Evolutionary conservation across 53 echinoderm and acorn worm genomes (phyloP), one percentile per base, ranked within the genome.

Genomic region (Arbacia lixula): DNA sequence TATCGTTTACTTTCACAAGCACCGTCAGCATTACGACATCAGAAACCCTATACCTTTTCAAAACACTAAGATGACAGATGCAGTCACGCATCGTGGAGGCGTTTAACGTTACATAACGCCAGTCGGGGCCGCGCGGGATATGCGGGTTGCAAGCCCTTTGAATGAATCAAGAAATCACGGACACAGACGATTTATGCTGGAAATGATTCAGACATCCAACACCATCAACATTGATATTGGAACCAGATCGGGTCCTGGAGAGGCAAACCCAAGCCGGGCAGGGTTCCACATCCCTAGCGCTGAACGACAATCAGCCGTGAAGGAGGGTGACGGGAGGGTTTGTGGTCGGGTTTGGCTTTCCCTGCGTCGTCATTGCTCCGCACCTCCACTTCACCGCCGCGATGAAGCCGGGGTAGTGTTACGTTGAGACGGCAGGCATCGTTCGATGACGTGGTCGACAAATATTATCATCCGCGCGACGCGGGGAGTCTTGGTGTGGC

Each of bases 381-480:
- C 31, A 34, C 17, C 52, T 74, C 74, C 74, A 32, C 19, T 19
- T 49, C 9, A 53, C 25, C 19, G 27, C 53, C 9, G 74, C 25
- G 53, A 28, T 22, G 27, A 31, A 56, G 21, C 58, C 36, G 60
- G 36, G 77, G 37, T 77, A 58, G 37, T 9, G 77, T 77, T 77
- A 77, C 77, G 39, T 38, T 33, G 21, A 6, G 58, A 38, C 10
- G 77, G 20, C 36, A 58, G 31, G 40, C 37, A n/a, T n/a, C n/a
- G n/a, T n/a, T 20, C 36, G 57, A 58, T 37, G 60, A 24, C n/a
- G 26, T 10, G 29, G 39, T 77, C 37, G 56, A 58, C 77, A 77
- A 77, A 77, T 77, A 77, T 77, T 77, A 77, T 77, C 58, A 56
- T 38, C 77, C 36, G 36, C 24, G 55, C 40, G 77, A 53, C 46